Evolutionary conservation across 2,888 invertebrate genomes (phyloP).

Genomic region (Carabus problematicus): DNA sequence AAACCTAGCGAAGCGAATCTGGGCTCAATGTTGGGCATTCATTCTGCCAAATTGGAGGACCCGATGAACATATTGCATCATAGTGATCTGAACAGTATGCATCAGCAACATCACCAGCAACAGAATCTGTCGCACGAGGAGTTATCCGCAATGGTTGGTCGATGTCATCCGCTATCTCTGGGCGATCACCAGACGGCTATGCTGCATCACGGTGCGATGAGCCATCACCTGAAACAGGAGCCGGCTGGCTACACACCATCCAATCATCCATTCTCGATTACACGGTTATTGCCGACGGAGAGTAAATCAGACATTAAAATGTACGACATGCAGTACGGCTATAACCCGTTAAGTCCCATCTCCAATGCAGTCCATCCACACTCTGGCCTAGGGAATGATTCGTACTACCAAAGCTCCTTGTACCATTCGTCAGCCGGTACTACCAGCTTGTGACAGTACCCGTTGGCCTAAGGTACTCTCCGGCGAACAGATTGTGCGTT

Average conservation of each 20-base stretch:
- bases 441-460: conserved; percentile 92
- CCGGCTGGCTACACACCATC: conserved; percentile 81
- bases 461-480: conserved; percentile 79
- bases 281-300: conserved; percentile 86
- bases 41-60: conserved; percentile 66
- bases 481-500: not conserved
- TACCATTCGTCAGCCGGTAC: conserved; percentile 75
- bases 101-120: conserved; percentile 64
- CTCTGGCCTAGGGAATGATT: conserved; percentile 71
- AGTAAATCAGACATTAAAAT: conserved; percentile 90
- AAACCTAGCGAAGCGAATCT: conserved; percentile 63
- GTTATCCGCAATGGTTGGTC: conserved; percentile 70
- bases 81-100: conserved; percentile 62
- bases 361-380: conserved; percentile 68
- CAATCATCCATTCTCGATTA: conserved; percentile 94
- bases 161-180: conserved; percentile 65
- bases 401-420: conserved; percentile 84
- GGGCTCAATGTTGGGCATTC: conserved; percentile 58
- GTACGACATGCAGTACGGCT: conserved; percentile 82
- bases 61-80: conserved; percentile 75
- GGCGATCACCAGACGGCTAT: conserved; percentile 59
- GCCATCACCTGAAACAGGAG: conserved; percentile 79
- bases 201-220: conserved; percentile 62
- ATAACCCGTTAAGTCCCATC: conserved; percentile 68
- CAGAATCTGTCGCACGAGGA: conserved; percentile 66